phyloP scores from a whole-genome alignment of 2,797 vertebrate species.

The Acrossocheilus fasciatus region DNA sequence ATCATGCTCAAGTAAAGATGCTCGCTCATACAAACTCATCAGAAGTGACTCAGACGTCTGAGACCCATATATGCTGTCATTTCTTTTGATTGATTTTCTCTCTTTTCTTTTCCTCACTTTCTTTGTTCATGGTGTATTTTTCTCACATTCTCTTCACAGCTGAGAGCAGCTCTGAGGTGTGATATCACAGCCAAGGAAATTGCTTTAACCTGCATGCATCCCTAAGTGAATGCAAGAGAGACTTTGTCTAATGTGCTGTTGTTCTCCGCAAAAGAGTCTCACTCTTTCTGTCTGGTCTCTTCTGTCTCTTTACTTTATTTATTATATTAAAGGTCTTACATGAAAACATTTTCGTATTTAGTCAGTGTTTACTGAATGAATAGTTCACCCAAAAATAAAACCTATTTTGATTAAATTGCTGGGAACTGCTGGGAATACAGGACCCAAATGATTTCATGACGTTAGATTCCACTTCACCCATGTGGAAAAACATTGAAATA shows the following conservation, averaged over 20 bases:
- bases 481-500: neutral
- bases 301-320: neutral
- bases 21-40: conserved; percentile 5
- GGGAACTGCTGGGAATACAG: neutral
- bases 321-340: neutral
- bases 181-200: conserved; percentile 36
- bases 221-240: neutral
- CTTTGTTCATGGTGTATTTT: conserved; percentile 20
- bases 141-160: conserved; percentile 38
- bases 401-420: neutral
- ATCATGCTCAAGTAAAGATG: conserved; percentile 11
- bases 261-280: neutral
- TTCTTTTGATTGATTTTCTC: conserved; percentile 21
- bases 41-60: conserved; percentile 23
- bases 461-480: neutral
- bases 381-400: neutral
- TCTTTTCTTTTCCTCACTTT: conserved; percentile 16
- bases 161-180: conserved; percentile 23
- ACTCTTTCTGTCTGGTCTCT: neutral
- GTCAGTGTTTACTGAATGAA: too few relatives aligned
- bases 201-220: conserved; percentile 25
- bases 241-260: neutral
- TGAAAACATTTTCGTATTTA: neutral
- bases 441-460: neutral
- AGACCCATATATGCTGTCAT: neutral